phyloP scores from a whole-genome alignment of 2,113 vertebrate species.

The Rhegmatorhina hoffmannsi region DNA sequence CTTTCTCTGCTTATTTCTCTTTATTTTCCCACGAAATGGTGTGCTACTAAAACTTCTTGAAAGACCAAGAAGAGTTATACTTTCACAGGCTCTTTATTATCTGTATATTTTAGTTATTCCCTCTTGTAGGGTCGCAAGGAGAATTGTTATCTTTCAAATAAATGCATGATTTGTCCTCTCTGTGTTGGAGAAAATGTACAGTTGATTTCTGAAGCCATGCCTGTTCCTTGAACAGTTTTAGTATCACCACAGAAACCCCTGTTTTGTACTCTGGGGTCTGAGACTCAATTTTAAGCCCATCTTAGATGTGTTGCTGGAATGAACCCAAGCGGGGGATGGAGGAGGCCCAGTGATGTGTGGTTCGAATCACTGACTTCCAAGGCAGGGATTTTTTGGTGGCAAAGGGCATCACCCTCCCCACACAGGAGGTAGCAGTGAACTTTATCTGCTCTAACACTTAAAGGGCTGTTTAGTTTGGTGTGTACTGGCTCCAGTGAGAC shows the following conservation, averaged over 20 bases:
- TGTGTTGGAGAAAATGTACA: accelerated
- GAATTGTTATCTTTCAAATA: not conserved
- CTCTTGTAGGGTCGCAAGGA: not conserved
- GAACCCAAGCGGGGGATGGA: not conserved
- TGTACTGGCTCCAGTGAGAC: not conserved
- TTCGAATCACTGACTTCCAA: not conserved
- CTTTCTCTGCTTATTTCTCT: not conserved
- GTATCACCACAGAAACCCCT: not conserved
- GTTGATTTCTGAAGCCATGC: not conserved
- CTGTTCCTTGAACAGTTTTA: not conserved
- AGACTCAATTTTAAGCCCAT: not conserved
- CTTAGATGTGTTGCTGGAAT: not conserved
- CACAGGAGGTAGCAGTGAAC: not conserved
- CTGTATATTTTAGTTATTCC: not conserved
- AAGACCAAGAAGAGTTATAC: not conserved
- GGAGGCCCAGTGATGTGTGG: not conserved
- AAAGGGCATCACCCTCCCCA: not conserved
- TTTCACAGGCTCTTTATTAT: not conserved
- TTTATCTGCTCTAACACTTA: not conserved
- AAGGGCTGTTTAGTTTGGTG: not conserved
- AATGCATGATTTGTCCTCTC: not conserved
- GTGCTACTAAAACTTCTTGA: not conserved
- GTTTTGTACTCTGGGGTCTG: not conserved
- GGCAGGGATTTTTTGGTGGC: not conserved
- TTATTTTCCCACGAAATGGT: not conserved